Base-by-base conservation (phyloP, 1,140 invertebrate genomes). In the Chrysoperla carnea region DNA sequence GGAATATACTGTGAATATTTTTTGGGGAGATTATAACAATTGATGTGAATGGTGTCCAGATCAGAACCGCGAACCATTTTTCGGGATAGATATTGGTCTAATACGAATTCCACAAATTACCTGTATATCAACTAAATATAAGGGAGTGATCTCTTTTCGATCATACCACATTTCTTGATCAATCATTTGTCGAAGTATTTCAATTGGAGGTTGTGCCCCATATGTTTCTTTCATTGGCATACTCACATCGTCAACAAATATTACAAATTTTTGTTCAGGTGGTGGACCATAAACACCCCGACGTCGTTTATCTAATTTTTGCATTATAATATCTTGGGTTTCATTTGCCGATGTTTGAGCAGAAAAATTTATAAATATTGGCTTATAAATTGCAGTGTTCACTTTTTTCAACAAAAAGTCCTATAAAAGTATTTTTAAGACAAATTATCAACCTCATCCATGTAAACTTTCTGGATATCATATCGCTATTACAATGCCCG, bases 271-370 rank as follows among this genome's bases (percentile, higher is more conserved):
- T 58, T 88, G 93, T 2, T 88, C 88, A 12, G 91, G 72, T 0
- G 89, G 86, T 6, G 91, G 89, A 0, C 91, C 91, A 60, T 74
- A 95, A n/a, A 93, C 82, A 4, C 90, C 64, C 62, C 27, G 42
- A 41, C 44, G 72, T 44, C 91, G 70, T 60, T 91, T 94, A 58
- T 95, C 90, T 41, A 96, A 61, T 61, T 93, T 94, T 11, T 77
- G 80, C 89, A 95, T 93, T 38, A 97, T 88, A 38, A 94, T 89
- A 55, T 93, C 86, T 66, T 95, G 91, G 0, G 87, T 92, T 60
- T 89, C 84, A 65, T 86, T 91, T 9, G 90, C 86, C 17, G 82
- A 84, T 0, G 91, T 94, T 68, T 94, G 87, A 0, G 89, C 89
- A 1, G 90, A 94, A 61, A 95, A 95, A 52, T 84, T 91, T 46